phyloP scores from a whole-genome alignment of 2,888 invertebrate species.

The Mythimna loreyi region DNA sequence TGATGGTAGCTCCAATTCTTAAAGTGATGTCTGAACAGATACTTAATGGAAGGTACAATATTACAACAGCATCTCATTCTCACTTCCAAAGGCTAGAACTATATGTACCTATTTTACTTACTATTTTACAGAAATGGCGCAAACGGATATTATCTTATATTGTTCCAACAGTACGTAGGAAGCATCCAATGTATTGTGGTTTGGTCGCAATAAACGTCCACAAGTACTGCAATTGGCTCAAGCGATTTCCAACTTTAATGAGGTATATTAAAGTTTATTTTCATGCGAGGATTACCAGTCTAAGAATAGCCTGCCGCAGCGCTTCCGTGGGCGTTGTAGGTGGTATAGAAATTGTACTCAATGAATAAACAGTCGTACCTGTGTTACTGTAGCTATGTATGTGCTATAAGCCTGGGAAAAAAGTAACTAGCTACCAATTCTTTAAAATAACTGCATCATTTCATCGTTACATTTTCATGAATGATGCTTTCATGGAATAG shows the following conservation, averaged over 20 bases:
- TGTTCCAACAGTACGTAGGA: conserved; percentile 46
- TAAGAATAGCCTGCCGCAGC: conserved; percentile 15
- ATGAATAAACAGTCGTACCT: conserved; percentile 8
- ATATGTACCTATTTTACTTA: conserved; percentile 5
- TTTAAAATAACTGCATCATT: no score
- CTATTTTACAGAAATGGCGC: conserved; percentile 44
- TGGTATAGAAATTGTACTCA: neutral
- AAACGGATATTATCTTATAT: conserved; percentile 60
- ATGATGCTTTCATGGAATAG: no score
- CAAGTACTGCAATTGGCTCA: conserved; percentile 3
- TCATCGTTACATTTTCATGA: no score
- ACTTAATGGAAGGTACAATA: neutral
- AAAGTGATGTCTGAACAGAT: no score
- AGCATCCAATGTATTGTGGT: conserved; percentile 47
- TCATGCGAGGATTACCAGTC: neutral
- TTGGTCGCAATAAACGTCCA: conserved; percentile 36
- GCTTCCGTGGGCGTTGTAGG: conserved; percentile 6
- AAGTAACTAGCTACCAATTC: no score
- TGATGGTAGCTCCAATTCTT: no score
- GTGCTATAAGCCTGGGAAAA: no score
- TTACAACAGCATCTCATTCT: neutral
- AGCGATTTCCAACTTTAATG: conserved; percentile 19
- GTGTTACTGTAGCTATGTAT: neutral
- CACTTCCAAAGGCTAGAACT: neutral
- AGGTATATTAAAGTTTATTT: conserved; percentile 16